Evolutionary conservation across 2,113 vertebrate species (phyloP), one percentile per base, ranked within the genome.

Genomic region (Cyrtonyx montezumae): DNA sequence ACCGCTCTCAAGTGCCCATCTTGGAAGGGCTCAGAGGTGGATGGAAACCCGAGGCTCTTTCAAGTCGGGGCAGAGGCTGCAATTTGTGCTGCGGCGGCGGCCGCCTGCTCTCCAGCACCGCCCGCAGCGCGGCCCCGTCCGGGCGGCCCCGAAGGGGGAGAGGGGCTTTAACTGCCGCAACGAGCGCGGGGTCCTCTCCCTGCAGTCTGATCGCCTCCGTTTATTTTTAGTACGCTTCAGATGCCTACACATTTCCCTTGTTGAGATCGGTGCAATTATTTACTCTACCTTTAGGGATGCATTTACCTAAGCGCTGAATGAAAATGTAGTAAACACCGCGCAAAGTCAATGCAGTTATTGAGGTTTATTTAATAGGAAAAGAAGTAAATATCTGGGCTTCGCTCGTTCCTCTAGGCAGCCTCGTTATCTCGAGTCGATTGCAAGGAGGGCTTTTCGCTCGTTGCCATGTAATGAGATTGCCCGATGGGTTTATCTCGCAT

Each of bases 211-310:
- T 90, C 86, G 88, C 96, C 95, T 90, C 34, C 77, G 94, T 97
- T 98, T 98, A 97, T 97, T 98, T 98, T 97, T 96, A 97, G 97
- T 70, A 81, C 93, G 51, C 96, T 96, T 94, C 95, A 94, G 77
- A 97, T 96, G 96, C 97, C 97, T 96, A 91, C 97, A 96, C 96
- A 91, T 96, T 96, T 96, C 96, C 95, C 96, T 95, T 82, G 95
- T 77, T 93, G 97, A 93, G 96, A 96, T 95, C 81, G 93, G 92
- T 83, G 83, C 90, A 97, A 97, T 98, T 97, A 97, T 97, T 97
- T 96, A 92, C 96, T 96, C 88, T 97, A 95, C 96, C 96, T 97
- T 96, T 86, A 91, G 97, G 97, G 97, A 97, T 95, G 94, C 90
- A 93, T 97, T 97, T 97, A 97, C 83, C 92, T 95, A 78, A 97